Conservation (phyloP, 2,888 invertebrate species). For the Nemotelus pantherinus region DNA sequence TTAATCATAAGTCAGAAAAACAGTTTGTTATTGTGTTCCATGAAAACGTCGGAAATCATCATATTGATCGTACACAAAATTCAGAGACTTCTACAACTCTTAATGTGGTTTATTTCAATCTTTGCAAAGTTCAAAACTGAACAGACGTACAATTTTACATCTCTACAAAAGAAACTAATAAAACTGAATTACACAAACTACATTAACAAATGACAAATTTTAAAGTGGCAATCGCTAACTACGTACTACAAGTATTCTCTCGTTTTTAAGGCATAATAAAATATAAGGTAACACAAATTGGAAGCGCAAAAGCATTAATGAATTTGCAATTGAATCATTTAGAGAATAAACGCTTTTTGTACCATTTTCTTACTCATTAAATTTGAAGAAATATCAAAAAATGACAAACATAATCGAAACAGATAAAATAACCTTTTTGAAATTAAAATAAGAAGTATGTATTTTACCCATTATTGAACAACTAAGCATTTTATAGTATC, state of each 20-base stretch:
- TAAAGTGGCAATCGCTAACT: constrained; percentile 12
- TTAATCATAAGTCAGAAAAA: background rate
- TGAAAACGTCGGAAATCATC: too few relatives aligned
- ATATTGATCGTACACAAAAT: too few relatives aligned
- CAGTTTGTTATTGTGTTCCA: too few relatives aligned
- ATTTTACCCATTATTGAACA: constrained; percentile 47
- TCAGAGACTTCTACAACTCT: too few relatives aligned
- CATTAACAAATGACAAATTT: constrained; percentile 14
- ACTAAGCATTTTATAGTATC: constrained; percentile 43
- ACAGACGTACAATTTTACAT: constrained; percentile 15
- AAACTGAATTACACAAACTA: background rate
- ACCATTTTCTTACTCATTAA: too few relatives aligned
- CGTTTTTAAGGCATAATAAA: background rate
- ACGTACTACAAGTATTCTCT: background rate
- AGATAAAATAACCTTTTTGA: too few relatives aligned
- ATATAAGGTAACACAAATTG: background rate
- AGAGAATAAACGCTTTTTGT: background rate
- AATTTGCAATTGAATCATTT: too few relatives aligned
- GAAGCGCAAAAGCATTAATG: too few relatives aligned
- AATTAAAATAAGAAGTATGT: constrained; percentile 35
- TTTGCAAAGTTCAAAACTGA: background rate
- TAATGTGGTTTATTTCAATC: too few relatives aligned
- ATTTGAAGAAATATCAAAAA: too few relatives aligned
- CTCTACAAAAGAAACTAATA: background rate
- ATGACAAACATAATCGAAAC: too few relatives aligned